Evolutionary conservation across 2,797 vertebrate species (phyloP).

Genomic region (Crotalus adamanteus): DNA sequence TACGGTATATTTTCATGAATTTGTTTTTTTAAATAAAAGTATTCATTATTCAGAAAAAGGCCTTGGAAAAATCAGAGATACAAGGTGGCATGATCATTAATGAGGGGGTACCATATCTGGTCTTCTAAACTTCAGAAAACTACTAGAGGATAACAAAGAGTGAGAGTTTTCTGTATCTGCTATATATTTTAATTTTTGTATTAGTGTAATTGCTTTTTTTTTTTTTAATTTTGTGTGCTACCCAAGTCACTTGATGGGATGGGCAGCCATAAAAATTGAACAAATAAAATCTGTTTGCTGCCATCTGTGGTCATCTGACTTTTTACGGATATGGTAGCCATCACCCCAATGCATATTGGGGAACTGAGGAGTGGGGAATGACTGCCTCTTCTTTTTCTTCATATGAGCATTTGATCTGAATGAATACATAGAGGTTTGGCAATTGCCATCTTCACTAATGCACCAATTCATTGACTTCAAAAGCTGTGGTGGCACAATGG

Average conservation of each 20-base stretch:
- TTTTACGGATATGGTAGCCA: not conserved
- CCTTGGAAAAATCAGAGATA: not conserved
- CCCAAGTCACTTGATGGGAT: not conserved
- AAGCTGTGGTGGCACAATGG: not conserved
- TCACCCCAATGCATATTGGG: not conserved
- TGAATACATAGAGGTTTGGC: not conserved
- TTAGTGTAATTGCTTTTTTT: not conserved
- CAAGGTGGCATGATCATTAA: not conserved
- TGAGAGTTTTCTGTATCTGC: not conserved
- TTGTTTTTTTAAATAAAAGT: conserved; percentile 32
- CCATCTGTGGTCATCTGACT: not conserved
- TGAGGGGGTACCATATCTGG: not conserved
- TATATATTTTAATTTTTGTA: not conserved
- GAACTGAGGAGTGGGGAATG: not conserved
- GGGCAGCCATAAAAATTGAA: not conserved
- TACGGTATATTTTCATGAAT: conserved; percentile 42
- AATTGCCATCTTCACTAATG: not conserved
- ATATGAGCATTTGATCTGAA: not conserved
- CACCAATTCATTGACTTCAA: not conserved
- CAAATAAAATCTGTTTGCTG: not conserved
- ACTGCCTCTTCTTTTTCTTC: not conserved
- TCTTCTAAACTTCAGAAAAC: not conserved
- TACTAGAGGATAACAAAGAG: not conserved
- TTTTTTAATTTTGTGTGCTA: not conserved
- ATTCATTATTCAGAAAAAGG: conserved; percentile 37